Percentiles rank a stretch among this genome's conserved stretches.
Conservation (phyloP, 2,888 invertebrate species). For the Eledone cirrhosa region DNA sequence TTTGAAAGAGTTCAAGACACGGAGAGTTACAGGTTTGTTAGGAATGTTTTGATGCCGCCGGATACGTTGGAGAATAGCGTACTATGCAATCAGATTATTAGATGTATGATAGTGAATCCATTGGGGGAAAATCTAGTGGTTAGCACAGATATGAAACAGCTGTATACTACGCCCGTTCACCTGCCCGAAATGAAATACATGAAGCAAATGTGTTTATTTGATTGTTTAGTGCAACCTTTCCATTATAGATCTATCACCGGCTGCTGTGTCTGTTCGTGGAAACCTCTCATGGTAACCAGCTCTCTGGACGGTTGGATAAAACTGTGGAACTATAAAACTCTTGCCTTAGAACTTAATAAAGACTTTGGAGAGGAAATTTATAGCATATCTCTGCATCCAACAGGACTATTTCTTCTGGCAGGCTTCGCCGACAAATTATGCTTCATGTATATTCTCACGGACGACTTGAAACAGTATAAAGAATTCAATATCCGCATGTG, state of each 20-base stretch:
- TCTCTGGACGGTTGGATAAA: slow-evolving; percentile 7
- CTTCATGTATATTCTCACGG: slow-evolving; percentile 15
- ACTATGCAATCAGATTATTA: not conserved
- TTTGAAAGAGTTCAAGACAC: not conserved
- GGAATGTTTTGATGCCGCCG: not conserved
- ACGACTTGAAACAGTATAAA: not conserved
- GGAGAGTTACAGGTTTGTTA: not conserved
- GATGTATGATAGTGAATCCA: not conserved
- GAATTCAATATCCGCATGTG: not conserved
- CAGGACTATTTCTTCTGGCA: slow-evolving; percentile 12
- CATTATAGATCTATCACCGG: slow-evolving; percentile 19
- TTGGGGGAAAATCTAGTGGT: not conserved
- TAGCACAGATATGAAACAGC: not conserved
- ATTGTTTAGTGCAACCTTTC: not conserved
- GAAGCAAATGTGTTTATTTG: not conserved
- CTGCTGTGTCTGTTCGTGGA: slow-evolving; percentile 3
- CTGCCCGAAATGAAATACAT: not conserved
- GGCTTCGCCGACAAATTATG: not conserved
- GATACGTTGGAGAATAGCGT: not conserved
- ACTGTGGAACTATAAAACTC: not conserved
- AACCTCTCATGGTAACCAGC: slow-evolving; percentile 1
- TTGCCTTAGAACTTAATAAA: not conserved
- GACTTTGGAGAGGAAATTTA: not conserved
- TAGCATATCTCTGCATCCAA: slow-evolving; percentile 6
- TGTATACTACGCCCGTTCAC: not conserved